Percentiles rank a stretch among this genome's conserved stretches.
Conservation (phyloP, 2,888 invertebrate species). For the Oscheius sp. region DNA sequence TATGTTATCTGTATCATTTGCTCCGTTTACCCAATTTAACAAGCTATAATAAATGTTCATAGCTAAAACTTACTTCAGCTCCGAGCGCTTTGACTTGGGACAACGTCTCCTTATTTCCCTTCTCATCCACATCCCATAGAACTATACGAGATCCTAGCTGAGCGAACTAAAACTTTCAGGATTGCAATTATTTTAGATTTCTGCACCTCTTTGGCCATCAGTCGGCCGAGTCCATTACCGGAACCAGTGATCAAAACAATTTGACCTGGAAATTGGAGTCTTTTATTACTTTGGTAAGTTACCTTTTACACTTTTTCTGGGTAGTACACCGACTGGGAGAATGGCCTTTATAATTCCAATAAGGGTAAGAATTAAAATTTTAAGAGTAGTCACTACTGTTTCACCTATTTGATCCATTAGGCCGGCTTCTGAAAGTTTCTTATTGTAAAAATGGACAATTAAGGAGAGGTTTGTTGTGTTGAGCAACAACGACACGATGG, state of each 20-base stretch:
- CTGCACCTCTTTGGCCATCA: conserved; percentile 69
- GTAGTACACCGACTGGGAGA: conserved; percentile 57
- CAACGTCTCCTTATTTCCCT: conserved; percentile 83
- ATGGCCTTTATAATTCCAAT: conserved; percentile 45
- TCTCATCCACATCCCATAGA: conserved; percentile 87
- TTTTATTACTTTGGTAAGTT: background rate
- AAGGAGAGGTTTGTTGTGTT: background rate
- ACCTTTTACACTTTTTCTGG: conserved; percentile 79
- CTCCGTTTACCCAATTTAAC: too few relatives aligned
- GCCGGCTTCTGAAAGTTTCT: conserved; percentile 2
- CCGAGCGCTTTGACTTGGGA: conserved; percentile 75
- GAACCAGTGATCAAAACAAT: conserved; percentile 87
- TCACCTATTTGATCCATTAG: conserved; percentile 41
- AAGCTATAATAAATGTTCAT: too few relatives aligned
- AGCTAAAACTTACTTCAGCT: conserved; percentile 41
- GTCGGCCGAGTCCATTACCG: conserved; percentile 84
- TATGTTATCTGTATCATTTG: too few relatives aligned
- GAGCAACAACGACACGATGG: background rate
- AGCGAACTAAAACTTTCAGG: conserved; percentile 64
- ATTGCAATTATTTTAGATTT: background rate
- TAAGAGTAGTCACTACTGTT: conserved; percentile 29
- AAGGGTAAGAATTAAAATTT: conserved; percentile 39
- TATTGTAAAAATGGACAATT: background rate
- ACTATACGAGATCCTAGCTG: conserved; percentile 78
- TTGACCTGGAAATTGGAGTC: conserved; percentile 75